A percentile compares a stretch with the other conserved stretches of the same genome.
Evolutionary conservation across 2,888 invertebrate species (phyloP).

Genomic region (Andricus curvator): DNA sequence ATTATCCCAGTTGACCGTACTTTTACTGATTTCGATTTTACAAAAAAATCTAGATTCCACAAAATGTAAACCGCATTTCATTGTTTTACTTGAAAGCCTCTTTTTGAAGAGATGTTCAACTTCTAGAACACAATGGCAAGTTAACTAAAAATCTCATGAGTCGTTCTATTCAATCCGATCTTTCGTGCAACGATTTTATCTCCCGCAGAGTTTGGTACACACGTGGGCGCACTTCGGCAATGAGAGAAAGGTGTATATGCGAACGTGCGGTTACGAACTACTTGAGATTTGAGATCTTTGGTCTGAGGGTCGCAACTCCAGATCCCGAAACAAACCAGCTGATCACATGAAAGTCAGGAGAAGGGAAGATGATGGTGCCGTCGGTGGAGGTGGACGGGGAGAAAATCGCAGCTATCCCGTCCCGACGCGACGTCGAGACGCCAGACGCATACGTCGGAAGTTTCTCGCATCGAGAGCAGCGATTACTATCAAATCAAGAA

Average conservation of each 20-base stretch:
- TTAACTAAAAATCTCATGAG: not conserved
- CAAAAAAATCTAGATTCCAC: not conserved
- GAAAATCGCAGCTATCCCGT: constrained; percentile 45
- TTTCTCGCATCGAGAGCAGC: constrained; percentile 1
- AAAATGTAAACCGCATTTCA: constrained; percentile 8
- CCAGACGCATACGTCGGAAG: constrained; percentile 17
- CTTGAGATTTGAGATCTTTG: constrained; percentile 46
- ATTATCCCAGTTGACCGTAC: not conserved
- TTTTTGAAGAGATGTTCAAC: not conserved
- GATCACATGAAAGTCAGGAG: constrained; percentile 42
- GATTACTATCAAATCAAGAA: not conserved
- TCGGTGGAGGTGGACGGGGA: constrained; percentile 18
- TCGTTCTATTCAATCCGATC: not conserved
- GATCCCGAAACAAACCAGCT: constrained; percentile 39
- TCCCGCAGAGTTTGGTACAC: constrained; percentile 1
- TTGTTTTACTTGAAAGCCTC: not conserved
- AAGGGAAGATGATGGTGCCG: constrained; percentile 24
- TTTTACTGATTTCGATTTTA: constrained; percentile 14
- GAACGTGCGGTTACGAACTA: constrained; percentile 46
- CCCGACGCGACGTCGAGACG: constrained; percentile 44
- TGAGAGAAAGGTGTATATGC: constrained; percentile 42
- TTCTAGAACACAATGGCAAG: not conserved
- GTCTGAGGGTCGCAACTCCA: constrained; percentile 32
- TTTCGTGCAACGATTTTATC: not conserved
- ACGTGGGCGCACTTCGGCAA: constrained; percentile 15